Evolutionary conservation across 1,140 invertebrate species (phyloP).

Genomic region (Diabrotica undecimpunctata): DNA sequence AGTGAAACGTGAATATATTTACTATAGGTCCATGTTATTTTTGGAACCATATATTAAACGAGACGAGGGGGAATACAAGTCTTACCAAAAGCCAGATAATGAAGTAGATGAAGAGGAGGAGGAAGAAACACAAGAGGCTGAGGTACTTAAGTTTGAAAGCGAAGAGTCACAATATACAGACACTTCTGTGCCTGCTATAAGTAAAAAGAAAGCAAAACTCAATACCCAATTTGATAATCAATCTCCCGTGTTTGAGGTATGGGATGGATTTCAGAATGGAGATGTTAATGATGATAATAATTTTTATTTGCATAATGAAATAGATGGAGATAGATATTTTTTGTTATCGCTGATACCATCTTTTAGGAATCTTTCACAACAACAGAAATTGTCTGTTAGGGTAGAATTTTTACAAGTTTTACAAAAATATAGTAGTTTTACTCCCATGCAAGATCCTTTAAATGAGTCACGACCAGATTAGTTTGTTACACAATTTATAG

Average conservation of each 20-base stretch:
- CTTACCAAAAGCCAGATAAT: neutral
- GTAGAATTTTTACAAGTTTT: slow-evolving; percentile 16
- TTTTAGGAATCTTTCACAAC: neutral
- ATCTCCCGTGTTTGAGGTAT: neutral
- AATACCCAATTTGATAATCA: neutral
- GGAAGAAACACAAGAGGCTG: neutral
- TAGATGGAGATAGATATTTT: slow-evolving; percentile 17
- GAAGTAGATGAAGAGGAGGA: neutral
- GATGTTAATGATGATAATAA: neutral
- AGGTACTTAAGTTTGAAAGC: neutral
- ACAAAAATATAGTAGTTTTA: neutral
- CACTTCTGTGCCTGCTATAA: neutral
- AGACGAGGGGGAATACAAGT: slow-evolving; percentile 8
- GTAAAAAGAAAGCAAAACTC: neutral
- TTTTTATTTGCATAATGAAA: neutral
- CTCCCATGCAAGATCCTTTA: neutral
- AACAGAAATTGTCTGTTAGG: slow-evolving; percentile 14
- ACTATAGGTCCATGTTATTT: neutral
- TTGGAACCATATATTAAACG: neutral
- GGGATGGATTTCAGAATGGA: neutral
- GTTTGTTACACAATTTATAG: neutral
- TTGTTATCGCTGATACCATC: slow-evolving; percentile 14
- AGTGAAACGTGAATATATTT: slow-evolving; percentile 7
- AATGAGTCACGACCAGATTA: neutral
- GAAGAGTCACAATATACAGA: neutral